Base-by-base conservation (phyloP, 1,140 invertebrate species). In the Venturia canescens region DNA sequence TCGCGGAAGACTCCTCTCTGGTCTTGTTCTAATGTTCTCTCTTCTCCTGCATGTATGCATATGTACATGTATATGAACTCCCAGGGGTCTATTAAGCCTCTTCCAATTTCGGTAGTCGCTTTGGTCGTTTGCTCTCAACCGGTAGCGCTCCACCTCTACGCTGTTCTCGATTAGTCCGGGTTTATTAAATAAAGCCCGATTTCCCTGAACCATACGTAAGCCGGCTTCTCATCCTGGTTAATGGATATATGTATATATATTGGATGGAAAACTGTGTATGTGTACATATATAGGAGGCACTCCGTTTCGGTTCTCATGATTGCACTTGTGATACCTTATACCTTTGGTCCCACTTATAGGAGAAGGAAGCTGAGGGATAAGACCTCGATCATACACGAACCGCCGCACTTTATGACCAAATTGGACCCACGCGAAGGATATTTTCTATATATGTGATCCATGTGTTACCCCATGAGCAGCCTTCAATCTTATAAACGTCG, bases 171-270 rank as follows among this genome's bases (percentile, higher is more conserved):
- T 75, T 75, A 75, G 72, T 31, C 63, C 44, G 48, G 72, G 72
- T 75, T 75, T 80, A 82, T 82, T 84, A 78, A 80, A 82, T 83
- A 84, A 83, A 81, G 83, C 76, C 75, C 75, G 76, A 78, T 78
- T 83, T 83, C 72, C 57, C 38, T 48, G 34, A 29, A 50, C 63
- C 29, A 69, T 31, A 69, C 67, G 44, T 72, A 72, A 48, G 70
- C 72, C 23, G 27, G 63, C 26, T 66, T 66, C 23, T 3, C 72
- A 18, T n/a, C 48, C 48, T 60, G 21, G n/a, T n/a, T n/a, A n/a
- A n/a, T n/a, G n/a, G n/a, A n/a, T 26, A 34, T 34, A 34, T 34
- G 7, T 3, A 3, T 34, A 34, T 34, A 34, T 34, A 34, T 34
- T 3, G 31, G n/a, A n/a, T n/a, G n/a, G n/a, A n/a, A n/a, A n/a